Percentiles rank a stretch among this genome's conserved stretches.
These are phyloP conservation scores for Holothuria scabra DNA, from an alignment of 53 echinoderm and acorn worm genomes.

Conservation along the genomic window DNA sequence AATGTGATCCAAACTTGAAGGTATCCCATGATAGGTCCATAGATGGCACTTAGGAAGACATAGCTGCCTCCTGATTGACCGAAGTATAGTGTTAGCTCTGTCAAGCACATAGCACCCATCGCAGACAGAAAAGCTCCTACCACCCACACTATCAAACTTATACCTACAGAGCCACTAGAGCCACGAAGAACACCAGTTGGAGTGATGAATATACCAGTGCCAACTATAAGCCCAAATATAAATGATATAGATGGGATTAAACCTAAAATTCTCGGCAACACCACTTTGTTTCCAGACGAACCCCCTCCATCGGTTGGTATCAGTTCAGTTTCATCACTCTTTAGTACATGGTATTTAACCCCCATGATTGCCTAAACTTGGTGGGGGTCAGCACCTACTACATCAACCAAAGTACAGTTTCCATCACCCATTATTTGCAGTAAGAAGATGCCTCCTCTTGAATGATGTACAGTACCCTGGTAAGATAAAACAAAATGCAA, in stretches of 20 bases:
- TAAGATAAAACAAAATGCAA: no score
- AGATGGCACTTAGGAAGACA: not conserved
- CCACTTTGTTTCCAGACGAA: not conserved
- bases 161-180: slow-evolving; percentile 10
- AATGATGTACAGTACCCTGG: no score
- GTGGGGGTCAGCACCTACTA: no score
- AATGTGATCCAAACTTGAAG: not conserved
- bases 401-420: no score
- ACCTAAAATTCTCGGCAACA: not conserved
- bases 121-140: slow-evolving; percentile 7
- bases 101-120: not conserved
- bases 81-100: slow-evolving; percentile 4
- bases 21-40: not conserved
- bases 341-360: no score
- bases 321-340: no score
- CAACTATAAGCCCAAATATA: slow-evolving; percentile 6
- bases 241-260: not conserved
- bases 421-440: no score
- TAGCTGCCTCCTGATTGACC: slow-evolving; percentile 3
- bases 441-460: no score
- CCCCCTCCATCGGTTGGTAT: not conserved
- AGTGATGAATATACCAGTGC: slow-evolving; percentile 13
- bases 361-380: no score
- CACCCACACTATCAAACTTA: slow-evolving; percentile 21
- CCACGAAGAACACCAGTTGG: slow-evolving; percentile 27